phyloP scores from a whole-genome alignment of 1,140 invertebrate genomes.

The Papilio dardanus region DNA sequence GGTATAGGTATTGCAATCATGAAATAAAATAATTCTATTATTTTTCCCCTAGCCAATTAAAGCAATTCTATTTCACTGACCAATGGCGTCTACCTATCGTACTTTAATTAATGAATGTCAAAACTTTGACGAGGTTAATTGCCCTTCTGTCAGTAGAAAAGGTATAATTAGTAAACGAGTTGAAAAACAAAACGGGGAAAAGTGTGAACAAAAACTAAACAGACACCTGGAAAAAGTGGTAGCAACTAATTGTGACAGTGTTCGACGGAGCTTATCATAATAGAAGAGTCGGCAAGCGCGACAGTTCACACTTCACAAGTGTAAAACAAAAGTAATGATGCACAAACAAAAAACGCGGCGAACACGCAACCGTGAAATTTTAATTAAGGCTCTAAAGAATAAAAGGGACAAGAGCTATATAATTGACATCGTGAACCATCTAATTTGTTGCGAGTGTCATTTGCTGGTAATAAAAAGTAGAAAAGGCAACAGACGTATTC shows the following conservation, averaged over 20 bases:
- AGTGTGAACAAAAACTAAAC: constrained; percentile 28
- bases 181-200: constrained; percentile 29
- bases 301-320: constrained; percentile 76
- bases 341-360: constrained; percentile 49
- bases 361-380: constrained; percentile 71
- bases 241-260: constrained; percentile 72
- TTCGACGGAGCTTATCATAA: constrained; percentile 57
- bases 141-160: neutral
- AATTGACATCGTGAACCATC: constrained; percentile 73
- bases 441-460: constrained; percentile 74
- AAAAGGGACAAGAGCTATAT: constrained; percentile 65
- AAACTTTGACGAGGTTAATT: neutral
- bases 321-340: constrained; percentile 71
- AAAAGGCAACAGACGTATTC: constrained; percentile 51
- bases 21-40: neutral
- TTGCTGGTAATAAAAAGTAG: constrained; percentile 60
- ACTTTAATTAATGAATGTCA: neutral
- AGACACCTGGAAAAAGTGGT: constrained; percentile 43
- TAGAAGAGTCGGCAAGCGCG: constrained; percentile 58
- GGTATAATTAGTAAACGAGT: constrained; percentile 16
- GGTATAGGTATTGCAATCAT: neutral
- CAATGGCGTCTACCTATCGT: too few relatives aligned
- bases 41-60: neutral
- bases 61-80: neutral
- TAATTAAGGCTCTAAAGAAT: constrained; percentile 74